Conservation (phyloP, 2,888 invertebrate genomes). For the Cryptus armator region DNA sequence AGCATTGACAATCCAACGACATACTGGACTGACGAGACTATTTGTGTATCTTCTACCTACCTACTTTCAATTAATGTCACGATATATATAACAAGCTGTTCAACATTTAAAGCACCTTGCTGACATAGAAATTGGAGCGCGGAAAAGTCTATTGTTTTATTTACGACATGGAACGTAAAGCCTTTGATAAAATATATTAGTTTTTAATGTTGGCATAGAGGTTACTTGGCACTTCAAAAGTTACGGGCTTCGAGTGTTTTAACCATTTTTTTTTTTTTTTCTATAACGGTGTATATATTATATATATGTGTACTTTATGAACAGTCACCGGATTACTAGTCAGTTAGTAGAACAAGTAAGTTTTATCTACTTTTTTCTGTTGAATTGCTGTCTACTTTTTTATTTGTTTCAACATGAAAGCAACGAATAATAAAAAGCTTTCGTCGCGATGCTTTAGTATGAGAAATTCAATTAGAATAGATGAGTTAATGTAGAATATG, state of each 20-base stretch:
- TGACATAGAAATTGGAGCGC: constrained; percentile 37
- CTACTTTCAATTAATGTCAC: constrained; percentile 68
- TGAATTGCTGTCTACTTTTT: background rate
- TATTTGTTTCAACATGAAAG: background rate
- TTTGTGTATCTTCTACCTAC: constrained; percentile 51
- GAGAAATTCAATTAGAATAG: constrained; percentile 21
- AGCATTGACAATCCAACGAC: constrained; percentile 42
- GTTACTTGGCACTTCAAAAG: background rate
- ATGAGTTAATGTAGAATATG: constrained; percentile 29
- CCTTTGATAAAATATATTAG: constrained; percentile 4
- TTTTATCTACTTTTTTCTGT: too few relatives aligned
- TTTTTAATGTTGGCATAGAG: background rate
- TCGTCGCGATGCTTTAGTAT: constrained; percentile 32
- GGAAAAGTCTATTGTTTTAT: background rate
- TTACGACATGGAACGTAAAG: constrained; percentile 6
- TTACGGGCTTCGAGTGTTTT: background rate
- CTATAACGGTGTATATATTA: background rate
- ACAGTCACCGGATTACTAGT: background rate
- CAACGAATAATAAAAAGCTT: background rate
- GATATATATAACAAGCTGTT: constrained; percentile 56
- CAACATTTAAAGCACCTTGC: constrained; percentile 46
- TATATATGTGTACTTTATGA: background rate
- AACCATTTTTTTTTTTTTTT: background rate
- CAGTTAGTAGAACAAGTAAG: background rate
- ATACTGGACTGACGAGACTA: constrained; percentile 36